Base-by-base conservation (phyloP, 2,888 invertebrate genomes). In the Mythimna lalbum region DNA sequence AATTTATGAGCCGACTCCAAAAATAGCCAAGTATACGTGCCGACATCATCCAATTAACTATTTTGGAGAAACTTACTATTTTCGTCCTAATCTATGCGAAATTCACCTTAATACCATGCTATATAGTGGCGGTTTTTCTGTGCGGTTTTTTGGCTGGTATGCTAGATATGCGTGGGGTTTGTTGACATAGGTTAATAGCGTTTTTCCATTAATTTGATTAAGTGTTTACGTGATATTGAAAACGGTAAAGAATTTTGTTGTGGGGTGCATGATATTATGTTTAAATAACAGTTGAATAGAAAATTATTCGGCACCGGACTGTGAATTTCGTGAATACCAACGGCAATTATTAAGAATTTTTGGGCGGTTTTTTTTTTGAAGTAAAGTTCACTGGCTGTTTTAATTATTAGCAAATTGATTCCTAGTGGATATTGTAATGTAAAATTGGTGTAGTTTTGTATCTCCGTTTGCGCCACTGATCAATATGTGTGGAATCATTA, bases 1-100 rank as follows among this genome's bases (percentile, higher is more conserved):
- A 68, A 78, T 83, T 83, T 74, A 85, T 80, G 67, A 64, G 62
- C 57, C 43, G 31, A 57, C 50, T 63, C 76, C 70, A 75, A 80
- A 83, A 85, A 85, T 84, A 84, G 73, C 36, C 50, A 53, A 49
- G 21, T 50, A 56, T 56, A 56, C 47, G 59, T 31, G 60, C 68
- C 47, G 59, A 69, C 71, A 59, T 31, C 49, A 57, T 67, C 70
- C 67, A 76, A 78, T 79, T 76, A 81, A 81, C 66, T 43, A 69
- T 81, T 70, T 47, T 57, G 63, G 57, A 50, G 72, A 72, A 76
- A 62, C 27, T 59, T 39, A 47, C 66, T 72, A 81, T 78, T 78
- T 72, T 75, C 56, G 55, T 60, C 52, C 10, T 63, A 53, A 33
- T 55, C 10, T 63, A 66, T 63, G 56, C 55, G 6, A 76, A 59